Evolutionary conservation across 2,888 invertebrate genomes (phyloP).

Genomic region (Stenodera caucasica): DNA sequence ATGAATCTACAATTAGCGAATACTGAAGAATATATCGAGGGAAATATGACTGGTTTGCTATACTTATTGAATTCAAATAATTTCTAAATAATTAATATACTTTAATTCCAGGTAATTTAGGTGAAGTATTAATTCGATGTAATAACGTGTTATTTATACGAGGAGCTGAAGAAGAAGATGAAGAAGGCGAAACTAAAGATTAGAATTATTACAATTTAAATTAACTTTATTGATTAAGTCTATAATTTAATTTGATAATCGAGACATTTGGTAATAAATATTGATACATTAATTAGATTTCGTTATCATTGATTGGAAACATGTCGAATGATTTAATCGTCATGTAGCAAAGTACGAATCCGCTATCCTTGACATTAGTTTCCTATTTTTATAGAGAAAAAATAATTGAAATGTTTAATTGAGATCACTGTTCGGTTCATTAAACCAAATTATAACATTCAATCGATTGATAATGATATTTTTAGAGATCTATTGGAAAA

Average conservation of each 20-base stretch:
- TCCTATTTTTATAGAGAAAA: not conserved
- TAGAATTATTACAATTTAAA: slow-evolving; percentile 51
- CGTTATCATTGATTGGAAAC: not conserved
- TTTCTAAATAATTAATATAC: too few species aligned
- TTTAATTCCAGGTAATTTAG: slow-evolving; percentile 77
- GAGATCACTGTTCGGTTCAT: not conserved
- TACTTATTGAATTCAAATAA: too few species aligned
- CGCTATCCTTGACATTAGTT: not conserved
- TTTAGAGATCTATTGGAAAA: too few species aligned
- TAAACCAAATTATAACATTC: not conserved
- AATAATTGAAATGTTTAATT: too few species aligned
- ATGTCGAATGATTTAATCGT: not conserved
- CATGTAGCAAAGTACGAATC: not conserved
- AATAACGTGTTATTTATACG: slow-evolving; percentile 96
- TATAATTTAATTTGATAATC: not conserved
- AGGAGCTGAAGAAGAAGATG: slow-evolving; percentile 95
- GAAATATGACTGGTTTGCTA: slow-evolving; percentile 75
- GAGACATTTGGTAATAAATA: not conserved
- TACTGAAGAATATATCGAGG: slow-evolving; percentile 96
- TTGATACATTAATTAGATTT: not conserved
- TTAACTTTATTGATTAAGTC: too few species aligned
- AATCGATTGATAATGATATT: not conserved
- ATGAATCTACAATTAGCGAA: slow-evolving; percentile 99
- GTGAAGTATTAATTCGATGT: slow-evolving; percentile 96
- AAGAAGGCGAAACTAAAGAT: slow-evolving; percentile 95